These are phyloP conservation scores for Cybosia mesomella DNA, from an alignment of 2,888 invertebrate genomes.

Conservation along the genomic window DNA sequence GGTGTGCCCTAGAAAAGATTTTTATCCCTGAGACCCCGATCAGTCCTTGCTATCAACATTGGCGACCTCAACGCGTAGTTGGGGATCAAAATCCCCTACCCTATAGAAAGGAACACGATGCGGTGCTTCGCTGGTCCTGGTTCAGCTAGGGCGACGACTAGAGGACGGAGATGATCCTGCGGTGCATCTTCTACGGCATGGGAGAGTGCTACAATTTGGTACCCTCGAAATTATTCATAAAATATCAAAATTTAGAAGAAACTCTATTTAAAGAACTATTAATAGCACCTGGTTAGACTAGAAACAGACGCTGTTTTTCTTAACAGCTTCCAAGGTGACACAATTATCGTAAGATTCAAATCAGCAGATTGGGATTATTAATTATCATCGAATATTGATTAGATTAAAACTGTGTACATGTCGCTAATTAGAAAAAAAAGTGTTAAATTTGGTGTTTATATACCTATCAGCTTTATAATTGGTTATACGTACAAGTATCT, in stretches of 20 bases:
- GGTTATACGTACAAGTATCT: neutral
- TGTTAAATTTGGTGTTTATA: neutral
- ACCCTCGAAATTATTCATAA: no score
- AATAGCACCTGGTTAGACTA: neutral
- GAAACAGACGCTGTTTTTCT: neutral
- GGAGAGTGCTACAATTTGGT: no score
- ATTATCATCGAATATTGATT: conserved; percentile 1
- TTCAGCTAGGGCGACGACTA: no score
- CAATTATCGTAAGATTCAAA: conserved; percentile 2
- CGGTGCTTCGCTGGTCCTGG: no score
- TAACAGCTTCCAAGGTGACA: neutral
- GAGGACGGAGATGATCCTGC: neutral
- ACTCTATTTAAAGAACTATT: neutral
- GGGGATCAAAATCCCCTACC: no score
- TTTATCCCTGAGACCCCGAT: no score
- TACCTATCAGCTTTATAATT: conserved; percentile 1
- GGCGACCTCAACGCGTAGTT: no score
- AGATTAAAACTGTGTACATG: neutral
- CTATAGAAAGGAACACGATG: no score
- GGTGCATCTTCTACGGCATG: neutral
- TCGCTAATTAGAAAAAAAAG: neutral
- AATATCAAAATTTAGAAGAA: no score
- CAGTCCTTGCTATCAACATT: no score
- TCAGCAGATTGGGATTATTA: neutral
- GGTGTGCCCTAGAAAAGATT: no score